Evolutionary conservation across 2,888 invertebrate species (phyloP).

Genomic region (Calliopum simillimum): DNA sequence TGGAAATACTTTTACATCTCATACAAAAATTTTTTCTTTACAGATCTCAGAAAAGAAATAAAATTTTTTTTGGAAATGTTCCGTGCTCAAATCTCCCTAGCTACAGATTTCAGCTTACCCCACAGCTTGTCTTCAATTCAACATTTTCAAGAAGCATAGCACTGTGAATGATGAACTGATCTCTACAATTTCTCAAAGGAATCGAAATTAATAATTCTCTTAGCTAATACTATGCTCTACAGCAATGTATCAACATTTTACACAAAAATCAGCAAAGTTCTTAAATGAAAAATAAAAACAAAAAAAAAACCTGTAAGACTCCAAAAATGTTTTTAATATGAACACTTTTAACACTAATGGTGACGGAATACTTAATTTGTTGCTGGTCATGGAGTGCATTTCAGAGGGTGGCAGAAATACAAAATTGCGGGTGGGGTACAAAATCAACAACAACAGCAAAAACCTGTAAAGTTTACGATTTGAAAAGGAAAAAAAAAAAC

Average conservation of each 20-base stretch:
- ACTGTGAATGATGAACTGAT: too few species aligned
- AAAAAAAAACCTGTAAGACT: conserved; percentile 37
- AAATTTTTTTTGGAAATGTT: too few species aligned
- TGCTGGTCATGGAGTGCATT: conserved; percentile 28
- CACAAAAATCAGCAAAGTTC: neutral
- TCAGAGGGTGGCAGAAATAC: conserved; percentile 8
- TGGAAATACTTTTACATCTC: too few species aligned
- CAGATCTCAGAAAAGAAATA: too few species aligned
- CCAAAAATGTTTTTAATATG: conserved; percentile 48
- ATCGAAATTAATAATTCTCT: neutral
- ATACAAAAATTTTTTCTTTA: too few species aligned
- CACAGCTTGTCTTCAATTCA: too few species aligned
- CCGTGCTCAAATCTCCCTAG: too few species aligned
- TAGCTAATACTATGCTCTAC: neutral
- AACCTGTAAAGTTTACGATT: neutral
- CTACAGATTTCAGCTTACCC: too few species aligned
- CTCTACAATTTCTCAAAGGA: neutral
- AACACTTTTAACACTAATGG: conserved; percentile 66
- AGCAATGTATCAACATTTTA: neutral
- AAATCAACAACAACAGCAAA: conserved; percentile 37
- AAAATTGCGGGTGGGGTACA: conserved; percentile 28
- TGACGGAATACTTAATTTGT: conserved; percentile 65
- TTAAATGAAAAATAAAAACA: neutral
- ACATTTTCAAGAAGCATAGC: too few species aligned
- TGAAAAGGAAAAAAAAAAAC: conserved; percentile 40